Conservation (phyloP, 2,888 invertebrate genomes). For the Mythimna vitellina region DNA sequence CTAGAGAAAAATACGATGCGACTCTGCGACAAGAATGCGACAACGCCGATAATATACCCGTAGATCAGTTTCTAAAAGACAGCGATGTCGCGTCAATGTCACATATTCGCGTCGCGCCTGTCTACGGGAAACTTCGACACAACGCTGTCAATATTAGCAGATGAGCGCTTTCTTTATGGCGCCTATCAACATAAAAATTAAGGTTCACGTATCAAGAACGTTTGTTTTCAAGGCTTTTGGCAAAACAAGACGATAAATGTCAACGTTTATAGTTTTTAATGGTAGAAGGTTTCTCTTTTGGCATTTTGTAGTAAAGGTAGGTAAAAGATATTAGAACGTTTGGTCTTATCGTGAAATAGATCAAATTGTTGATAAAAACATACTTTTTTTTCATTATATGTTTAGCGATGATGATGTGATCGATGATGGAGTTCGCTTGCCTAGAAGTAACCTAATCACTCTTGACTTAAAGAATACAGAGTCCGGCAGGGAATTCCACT, state of each 20-base stretch:
- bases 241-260: conserved; percentile 60
- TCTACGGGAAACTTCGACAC: background rate
- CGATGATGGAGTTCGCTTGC: no score
- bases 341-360: background rate
- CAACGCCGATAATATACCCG: background rate
- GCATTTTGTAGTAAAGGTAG: background rate
- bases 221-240: conserved; percentile 44
- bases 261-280: conserved; percentile 41
- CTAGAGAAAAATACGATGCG: background rate
- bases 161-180: conserved; percentile 45
- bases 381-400: no score
- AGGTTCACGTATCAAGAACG: conserved; percentile 37
- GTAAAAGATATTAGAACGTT: background rate
- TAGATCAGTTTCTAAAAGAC: background rate
- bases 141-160: conserved; percentile 30
- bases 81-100: background rate
- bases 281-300: conserved; percentile 3
- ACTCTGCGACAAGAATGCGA: background rate
- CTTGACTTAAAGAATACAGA: no score
- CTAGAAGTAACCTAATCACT: no score
- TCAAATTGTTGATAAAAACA: no score
- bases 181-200: conserved; percentile 59
- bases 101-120: no score
- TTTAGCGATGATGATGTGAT: no score
- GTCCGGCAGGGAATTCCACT: no score